Conservation (phyloP, 2,888 invertebrate species). For the Endomychus coccineus region DNA sequence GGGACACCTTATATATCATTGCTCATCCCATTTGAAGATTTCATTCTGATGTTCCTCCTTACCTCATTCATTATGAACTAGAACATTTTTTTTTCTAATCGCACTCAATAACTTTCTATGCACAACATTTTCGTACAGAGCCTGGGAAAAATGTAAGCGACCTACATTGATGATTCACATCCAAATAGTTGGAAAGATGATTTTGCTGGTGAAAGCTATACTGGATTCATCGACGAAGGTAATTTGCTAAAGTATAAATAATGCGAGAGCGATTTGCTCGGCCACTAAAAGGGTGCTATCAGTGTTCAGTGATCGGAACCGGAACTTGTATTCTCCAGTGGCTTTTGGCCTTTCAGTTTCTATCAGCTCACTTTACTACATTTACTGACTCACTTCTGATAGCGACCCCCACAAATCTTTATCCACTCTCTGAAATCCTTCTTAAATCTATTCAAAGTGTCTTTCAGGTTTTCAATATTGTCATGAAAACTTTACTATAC, state of each 20-base stretch:
- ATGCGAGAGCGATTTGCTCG: slow-evolving; percentile 42
- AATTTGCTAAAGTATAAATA: slow-evolving; percentile 41
- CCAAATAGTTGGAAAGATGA: too few relatives aligned
- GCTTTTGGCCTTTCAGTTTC: slow-evolving; percentile 36
- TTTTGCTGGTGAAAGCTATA: too few relatives aligned
- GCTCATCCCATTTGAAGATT: too few relatives aligned
- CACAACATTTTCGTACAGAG: too few relatives aligned
- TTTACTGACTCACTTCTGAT: slow-evolving; percentile 26
- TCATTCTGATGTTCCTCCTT: too few relatives aligned
- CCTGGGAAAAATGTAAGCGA: too few relatives aligned
- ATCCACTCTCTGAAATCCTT: slow-evolving; percentile 28
- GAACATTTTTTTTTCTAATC: too few relatives aligned
- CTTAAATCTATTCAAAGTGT: slow-evolving; percentile 32
- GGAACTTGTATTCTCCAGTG: slow-evolving; percentile 39
- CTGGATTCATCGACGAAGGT: too few relatives aligned
- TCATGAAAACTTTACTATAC: slow-evolving; percentile 8
- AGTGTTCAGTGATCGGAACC: slow-evolving; percentile 35
- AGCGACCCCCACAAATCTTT: slow-evolving; percentile 9
- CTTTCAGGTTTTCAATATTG: slow-evolving; percentile 26
- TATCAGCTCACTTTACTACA: slow-evolving; percentile 35
- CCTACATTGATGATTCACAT: too few relatives aligned
- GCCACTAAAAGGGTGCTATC: slow-evolving; percentile 42
- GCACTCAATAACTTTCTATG: too few relatives aligned
- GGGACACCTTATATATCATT: too few relatives aligned
- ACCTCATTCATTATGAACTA: too few relatives aligned